phyloP scores from a whole-genome alignment of 2,888 invertebrate species.

The Perizoma flavofasciatum region DNA sequence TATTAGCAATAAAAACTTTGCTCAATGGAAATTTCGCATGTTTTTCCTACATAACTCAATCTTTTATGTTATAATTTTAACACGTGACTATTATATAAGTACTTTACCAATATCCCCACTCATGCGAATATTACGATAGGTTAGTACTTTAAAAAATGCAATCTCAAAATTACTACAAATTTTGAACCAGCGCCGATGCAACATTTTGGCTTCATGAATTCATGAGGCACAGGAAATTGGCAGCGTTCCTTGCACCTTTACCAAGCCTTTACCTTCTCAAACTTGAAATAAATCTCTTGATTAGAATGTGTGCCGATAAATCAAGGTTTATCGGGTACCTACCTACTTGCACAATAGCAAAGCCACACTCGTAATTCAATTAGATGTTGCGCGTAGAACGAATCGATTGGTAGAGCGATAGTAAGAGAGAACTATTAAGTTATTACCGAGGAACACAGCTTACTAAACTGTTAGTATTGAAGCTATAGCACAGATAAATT shows the following conservation, averaged over 20 bases:
- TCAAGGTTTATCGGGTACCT: constrained; percentile 47
- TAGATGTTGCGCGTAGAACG: constrained; percentile 67
- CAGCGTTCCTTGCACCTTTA: constrained; percentile 13
- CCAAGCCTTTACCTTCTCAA: constrained; percentile 7
- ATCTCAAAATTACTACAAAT: no score
- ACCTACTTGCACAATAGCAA: constrained; percentile 55
- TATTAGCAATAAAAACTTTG: no score
- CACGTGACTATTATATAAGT: no score
- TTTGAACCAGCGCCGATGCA: not conserved
- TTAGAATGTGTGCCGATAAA: constrained; percentile 40
- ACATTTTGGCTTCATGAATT: constrained; percentile 23
- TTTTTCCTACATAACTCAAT: no score
- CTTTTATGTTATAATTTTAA: no score
- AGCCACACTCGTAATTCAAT: constrained; percentile 63
- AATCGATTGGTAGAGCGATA: constrained; percentile 63
- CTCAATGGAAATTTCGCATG: no score
- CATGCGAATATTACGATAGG: no score
- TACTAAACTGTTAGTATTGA: constrained; percentile 26
- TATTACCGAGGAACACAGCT: constrained; percentile 43
- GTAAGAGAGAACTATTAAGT: constrained; percentile 38
- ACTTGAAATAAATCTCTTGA: constrained; percentile 22
- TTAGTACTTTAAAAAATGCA: no score
- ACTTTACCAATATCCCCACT: no score
- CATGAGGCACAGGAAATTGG: constrained; percentile 25
- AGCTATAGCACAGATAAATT: constrained; percentile 20